Base-by-base conservation (phyloP, 2,113 vertebrate species). In the Columba livia region DNA sequence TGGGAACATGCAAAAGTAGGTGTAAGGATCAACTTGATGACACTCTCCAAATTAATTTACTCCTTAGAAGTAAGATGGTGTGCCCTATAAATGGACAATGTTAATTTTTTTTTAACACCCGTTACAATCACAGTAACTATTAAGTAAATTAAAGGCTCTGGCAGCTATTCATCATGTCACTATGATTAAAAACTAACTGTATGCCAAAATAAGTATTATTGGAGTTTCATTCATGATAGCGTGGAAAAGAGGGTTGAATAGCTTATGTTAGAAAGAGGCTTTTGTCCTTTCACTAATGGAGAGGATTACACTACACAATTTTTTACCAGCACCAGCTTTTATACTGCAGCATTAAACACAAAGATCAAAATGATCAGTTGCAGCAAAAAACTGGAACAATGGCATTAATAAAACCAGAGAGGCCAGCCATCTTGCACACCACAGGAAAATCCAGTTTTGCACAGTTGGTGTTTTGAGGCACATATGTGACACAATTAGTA, bases 121-220 rank as follows among this genome's bases (percentile, higher is more conserved):
- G 84, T 91, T 89, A 89, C 85, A 97, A 93, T 77, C 62, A 58
- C 61, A 78, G 67, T 57, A 58, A 11, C n/a, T 96, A 82, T 69
- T 93, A 56, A 95, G n/a, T 53, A 93, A 95, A 94, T 96, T 93
- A 96, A 92, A 96, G 91, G 18, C 44, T 29, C 31, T 88, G 40
- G 65, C 64, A 94, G 70, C 69, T 80, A 97, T 94, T 97, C 71
- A 92, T 95, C 50, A 90, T 96, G 91, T 94, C 83, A 94, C 93
- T 96, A 88, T 95, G 96, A 98, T 97, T 97, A 97, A 97, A 97
- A 98, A 64, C 66, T 95, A 97, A 97, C 96, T 96, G 94, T 94
- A 95, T 71, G 48, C 51, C 92, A 94, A 96, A 97, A 94, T 92
- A 97, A 97, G 96, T 83, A 94, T 51, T 17, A 9, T 81, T 79